A percentile compares a stretch with the other conserved stretches of the same genome.
Conservation (phyloP, 2,797 vertebrate genomes). For the Darevskia nairensis region DNA sequence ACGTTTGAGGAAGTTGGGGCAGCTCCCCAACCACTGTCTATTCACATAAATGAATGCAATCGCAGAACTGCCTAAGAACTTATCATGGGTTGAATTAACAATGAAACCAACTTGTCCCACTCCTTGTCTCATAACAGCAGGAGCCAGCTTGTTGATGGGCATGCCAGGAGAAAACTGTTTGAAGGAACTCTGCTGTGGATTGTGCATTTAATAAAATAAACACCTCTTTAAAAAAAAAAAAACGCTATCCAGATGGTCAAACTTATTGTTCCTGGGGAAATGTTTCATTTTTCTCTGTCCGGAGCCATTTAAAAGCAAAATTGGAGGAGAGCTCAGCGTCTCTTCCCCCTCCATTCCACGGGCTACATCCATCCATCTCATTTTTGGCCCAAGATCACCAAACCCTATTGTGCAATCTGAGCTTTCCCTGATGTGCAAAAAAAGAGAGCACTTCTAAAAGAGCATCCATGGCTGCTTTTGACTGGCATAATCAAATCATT, state of each 20-base stretch:
- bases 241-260: not conserved
- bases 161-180: not conserved
- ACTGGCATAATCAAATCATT: conserved; percentile 25
- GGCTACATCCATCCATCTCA: conserved; percentile 33
- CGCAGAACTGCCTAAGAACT: not conserved
- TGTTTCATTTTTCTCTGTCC: not conserved
- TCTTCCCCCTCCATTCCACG: not conserved
- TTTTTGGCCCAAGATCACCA: conserved; percentile 11
- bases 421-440: not conserved
- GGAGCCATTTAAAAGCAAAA: conserved; percentile 26
- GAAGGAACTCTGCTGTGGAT: not conserved
- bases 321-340: not conserved
- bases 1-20: not conserved
- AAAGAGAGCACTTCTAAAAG: conserved; percentile 1
- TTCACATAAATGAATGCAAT: not conserved
- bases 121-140: no score
- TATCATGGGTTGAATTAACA: not conserved
- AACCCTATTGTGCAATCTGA: conserved; percentile 28
- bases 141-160: not conserved
- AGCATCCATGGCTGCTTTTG: not conserved
- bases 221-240: not conserved
- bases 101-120: not conserved
- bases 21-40: not conserved
- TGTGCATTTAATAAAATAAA: not conserved
- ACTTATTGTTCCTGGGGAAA: not conserved